phyloP scores from a whole-genome alignment of 2,888 invertebrate species.

The Agriopis aurantiaria region DNA sequence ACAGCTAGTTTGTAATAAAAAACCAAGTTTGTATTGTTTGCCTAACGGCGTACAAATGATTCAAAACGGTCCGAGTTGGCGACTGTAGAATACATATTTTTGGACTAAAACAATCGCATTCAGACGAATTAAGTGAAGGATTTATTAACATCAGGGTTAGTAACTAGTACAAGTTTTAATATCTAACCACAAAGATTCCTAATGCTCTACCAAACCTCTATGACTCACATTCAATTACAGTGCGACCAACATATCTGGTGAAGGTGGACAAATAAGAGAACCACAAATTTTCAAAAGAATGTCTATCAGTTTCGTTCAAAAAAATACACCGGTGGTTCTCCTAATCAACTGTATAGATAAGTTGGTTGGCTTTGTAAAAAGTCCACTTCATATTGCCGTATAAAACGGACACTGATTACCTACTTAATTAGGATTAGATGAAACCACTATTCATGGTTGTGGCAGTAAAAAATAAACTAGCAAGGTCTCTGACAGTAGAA shows the following conservation, averaged over 20 bases:
- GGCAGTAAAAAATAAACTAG: constrained; percentile 8
- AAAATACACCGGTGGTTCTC: neutral
- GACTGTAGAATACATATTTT: neutral
- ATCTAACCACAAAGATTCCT: constrained; percentile 11
- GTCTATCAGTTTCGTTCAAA: neutral
- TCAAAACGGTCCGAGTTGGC: too few species aligned
- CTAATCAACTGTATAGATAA: neutral
- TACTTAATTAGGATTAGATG: constrained; percentile 8
- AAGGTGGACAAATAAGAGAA: neutral
- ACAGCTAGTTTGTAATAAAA: too few species aligned
- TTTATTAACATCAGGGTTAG: neutral
- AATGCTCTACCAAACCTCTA: constrained; percentile 6
- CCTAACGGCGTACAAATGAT: too few species aligned
- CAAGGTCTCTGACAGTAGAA: constrained; percentile 5
- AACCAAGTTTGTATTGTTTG: too few species aligned
- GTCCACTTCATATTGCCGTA: constrained; percentile 1
- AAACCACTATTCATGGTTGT: constrained; percentile 14
- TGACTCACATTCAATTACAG: constrained; percentile 1
- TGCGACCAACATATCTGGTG: neutral
- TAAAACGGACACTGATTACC: neutral
- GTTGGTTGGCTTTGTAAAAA: neutral
- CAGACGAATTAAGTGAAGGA: constrained; percentile 4
- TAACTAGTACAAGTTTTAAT: neutral
- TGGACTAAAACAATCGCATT: neutral
- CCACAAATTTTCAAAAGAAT: neutral